Evolutionary conservation across 2,888 invertebrate genomes (phyloP), one percentile per base, ranked within the genome.

Genomic region (Leucophenga maculata): DNA sequence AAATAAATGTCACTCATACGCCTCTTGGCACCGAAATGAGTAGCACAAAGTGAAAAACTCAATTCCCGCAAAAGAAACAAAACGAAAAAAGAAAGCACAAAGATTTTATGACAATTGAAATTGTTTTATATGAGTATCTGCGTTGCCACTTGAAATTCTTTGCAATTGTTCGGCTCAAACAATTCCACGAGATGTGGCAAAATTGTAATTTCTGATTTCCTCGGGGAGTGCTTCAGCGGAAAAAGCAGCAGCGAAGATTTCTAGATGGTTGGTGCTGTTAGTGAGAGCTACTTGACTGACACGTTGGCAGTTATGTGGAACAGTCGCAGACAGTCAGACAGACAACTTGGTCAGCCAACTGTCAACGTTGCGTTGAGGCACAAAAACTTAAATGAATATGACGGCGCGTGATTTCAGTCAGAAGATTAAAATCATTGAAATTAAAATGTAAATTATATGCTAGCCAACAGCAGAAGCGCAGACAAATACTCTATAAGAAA

Each of bases 171-270:
- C 4, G 39, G 3, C 39, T 39, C 8, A 9, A 39, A 39, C 39
- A 39, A 9, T 39, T 39, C 39, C 39, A 79, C 76, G 71, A 75
- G 73, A 39, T 39, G 26, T 26, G 26, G 4, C 26, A 26, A 26
- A 78, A 83, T 78, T 79, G 74, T 67, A 75, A 80, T 73, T 80
- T 55, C 78, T 82, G 78, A 80, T 83, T 80, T 80, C 84, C 76
- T 80, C 72, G 67, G 83, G 80, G 83, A 78, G 70, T 70, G 67
- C 71, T 72, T 66, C 44, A 70, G 48, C 74, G 74, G n/a, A n/a
- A n/a, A n/a, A n/a, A n/a, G 65, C 31, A 32, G 31, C 14, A 31
- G 16, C 18, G 32, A 6, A 13, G 32, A 22, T 32, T 6, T 18
- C 16, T 18, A 18, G 16, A 52, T 8, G 16, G 16, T 16, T 16